These are phyloP conservation scores for Ophion costatus DNA, from an alignment of 2,888 invertebrate species.

Conservation along the genomic window DNA sequence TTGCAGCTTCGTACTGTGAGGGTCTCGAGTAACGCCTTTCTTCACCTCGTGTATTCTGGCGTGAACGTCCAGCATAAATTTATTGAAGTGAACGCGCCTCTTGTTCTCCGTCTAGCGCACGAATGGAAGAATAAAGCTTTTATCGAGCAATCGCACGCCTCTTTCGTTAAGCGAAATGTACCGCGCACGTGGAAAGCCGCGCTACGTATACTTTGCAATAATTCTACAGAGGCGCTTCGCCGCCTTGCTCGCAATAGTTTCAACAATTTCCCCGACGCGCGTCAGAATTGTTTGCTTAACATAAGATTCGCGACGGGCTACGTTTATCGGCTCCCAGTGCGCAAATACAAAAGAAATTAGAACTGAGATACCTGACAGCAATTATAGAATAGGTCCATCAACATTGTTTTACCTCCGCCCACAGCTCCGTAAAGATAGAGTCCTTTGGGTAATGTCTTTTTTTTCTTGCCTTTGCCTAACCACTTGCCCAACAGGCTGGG, in stretches of 20 bases:
- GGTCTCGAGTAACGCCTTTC: conserved; percentile 85
- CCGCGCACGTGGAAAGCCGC: conserved; percentile 73
- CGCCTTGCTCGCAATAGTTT: neutral
- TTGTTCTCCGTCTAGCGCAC: conserved; percentile 87
- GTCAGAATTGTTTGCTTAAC: neutral
- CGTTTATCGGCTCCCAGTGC: conserved; percentile 69
- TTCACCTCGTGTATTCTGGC: conserved; percentile 94
- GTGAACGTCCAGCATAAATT: conserved; percentile 99
- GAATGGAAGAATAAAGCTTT: conserved; percentile 57
- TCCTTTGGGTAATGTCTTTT: conserved; percentile 88
- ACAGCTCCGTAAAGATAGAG: conserved; percentile 96
- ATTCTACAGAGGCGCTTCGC: neutral
- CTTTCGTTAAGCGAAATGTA: conserved; percentile 57
- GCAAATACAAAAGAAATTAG: conserved; percentile 69
- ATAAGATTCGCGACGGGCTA: neutral
- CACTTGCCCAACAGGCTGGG: conserved; percentile 83
- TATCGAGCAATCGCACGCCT: neutral
- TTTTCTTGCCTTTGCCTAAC: conserved; percentile 82
- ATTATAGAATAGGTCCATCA: conserved; percentile 99
- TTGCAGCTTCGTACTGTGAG: conserved; percentile 85
- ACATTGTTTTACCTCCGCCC: conserved; percentile 98
- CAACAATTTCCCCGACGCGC: neutral
- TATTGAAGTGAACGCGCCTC: conserved; percentile 96
- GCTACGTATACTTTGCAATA: conserved; percentile 22
- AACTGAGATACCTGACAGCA: conserved; percentile 85